Percentiles rank a stretch among this genome's conserved stretches.
Conservation (phyloP, 2,113 vertebrate species). For the Salvelinus fontinalis region DNA sequence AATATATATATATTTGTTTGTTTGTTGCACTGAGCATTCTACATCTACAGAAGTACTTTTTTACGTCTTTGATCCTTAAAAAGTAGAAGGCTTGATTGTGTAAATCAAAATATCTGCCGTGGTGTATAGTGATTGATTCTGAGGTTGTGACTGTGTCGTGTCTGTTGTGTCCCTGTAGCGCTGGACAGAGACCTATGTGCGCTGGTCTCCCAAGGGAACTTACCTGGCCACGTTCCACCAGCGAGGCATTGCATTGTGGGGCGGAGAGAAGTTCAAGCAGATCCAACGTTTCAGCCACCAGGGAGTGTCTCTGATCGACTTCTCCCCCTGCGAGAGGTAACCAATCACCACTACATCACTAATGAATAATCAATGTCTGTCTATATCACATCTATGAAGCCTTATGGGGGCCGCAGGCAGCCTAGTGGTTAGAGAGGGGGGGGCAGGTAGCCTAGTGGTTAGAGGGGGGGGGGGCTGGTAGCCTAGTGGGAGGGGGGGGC, state of each 20-base stretch:
- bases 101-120: not conserved
- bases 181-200: slow-evolving; percentile 97
- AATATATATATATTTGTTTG: no score
- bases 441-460: no score
- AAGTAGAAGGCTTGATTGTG: no score
- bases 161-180: slow-evolving; percentile 68
- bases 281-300: slow-evolving; percentile 97
- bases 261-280: slow-evolving; percentile 99
- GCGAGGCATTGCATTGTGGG: slow-evolving; percentile 95
- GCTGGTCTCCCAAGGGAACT: slow-evolving; percentile 97
- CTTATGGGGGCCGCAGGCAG: no score
- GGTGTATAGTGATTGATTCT: not conserved
- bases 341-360: no score
- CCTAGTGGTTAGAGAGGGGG: no score
- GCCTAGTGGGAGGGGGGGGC: no score
- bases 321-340: slow-evolving; percentile 97
- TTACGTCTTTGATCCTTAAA: no score
- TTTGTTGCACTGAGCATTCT: no score
- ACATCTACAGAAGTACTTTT: no score
- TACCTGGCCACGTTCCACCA: slow-evolving; percentile 97
- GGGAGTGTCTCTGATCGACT: slow-evolving; percentile 97
- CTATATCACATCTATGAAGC: not conserved
- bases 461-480: no score
- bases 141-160: not conserved
- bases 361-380: not conserved